These are phyloP conservation scores for Rhegmatorhina hoffmannsi DNA, from an alignment of 2,113 vertebrate genomes.

Conservation along the genomic window DNA sequence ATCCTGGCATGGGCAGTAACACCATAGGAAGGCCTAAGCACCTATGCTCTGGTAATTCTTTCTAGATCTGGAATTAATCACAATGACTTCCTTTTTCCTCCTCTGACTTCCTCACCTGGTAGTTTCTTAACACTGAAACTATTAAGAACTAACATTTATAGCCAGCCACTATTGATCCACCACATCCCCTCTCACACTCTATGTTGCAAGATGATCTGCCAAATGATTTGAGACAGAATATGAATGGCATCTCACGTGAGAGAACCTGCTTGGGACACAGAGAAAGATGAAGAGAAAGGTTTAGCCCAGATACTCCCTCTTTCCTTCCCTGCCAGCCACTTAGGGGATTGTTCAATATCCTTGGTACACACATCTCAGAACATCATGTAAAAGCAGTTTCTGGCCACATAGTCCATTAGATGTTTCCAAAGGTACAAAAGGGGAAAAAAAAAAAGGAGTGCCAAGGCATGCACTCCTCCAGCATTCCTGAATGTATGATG, in stretches of 20 bases:
- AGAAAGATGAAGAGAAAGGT: background rate
- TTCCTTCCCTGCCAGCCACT: background rate
- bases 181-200: background rate
- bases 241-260: background rate
- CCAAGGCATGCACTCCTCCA: slow-evolving; percentile 19
- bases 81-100: background rate
- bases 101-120: background rate
- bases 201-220: background rate
- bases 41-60: background rate
- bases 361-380: background rate
- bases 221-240: background rate
- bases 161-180: background rate
- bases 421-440: background rate
- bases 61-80: background rate
- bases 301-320: background rate
- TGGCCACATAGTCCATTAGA: background rate
- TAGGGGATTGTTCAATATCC: background rate
- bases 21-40: background rate
- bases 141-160: background rate
- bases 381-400: background rate
- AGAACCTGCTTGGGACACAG: background rate
- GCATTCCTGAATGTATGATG: slow-evolving; percentile 60
- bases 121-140: background rate
- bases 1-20: background rate
- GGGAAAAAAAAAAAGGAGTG: slow-evolving; percentile 1